Percentiles rank a stretch among this genome's conserved stretches.
These are phyloP conservation scores for Heliconius hermathena DNA, from an alignment of 1,140 invertebrate species.

Conservation along the genomic window DNA sequence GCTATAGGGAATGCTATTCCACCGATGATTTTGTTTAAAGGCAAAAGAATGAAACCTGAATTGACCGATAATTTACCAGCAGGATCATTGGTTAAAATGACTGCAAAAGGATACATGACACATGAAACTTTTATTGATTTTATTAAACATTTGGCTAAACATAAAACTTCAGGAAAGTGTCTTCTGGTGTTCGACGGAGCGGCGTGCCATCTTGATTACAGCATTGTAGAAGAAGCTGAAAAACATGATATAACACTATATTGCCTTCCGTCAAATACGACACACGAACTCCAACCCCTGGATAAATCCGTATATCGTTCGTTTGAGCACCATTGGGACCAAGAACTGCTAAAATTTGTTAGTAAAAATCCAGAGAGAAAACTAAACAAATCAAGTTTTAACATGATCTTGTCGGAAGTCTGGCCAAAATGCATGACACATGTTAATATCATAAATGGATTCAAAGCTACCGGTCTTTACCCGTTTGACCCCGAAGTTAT, in stretches of 20 bases:
- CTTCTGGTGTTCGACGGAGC: slow-evolving; percentile 38
- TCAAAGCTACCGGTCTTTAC: slow-evolving; percentile 50
- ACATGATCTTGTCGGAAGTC: slow-evolving; percentile 45
- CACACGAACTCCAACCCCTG: slow-evolving; percentile 69
- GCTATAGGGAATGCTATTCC: slow-evolving; percentile 30
- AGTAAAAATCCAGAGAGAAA: slow-evolving; percentile 34
- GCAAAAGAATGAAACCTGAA: slow-evolving; percentile 28
- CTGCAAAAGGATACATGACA: slow-evolving; percentile 33
- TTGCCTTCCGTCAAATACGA: slow-evolving; percentile 65
- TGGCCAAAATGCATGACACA: slow-evolving; percentile 51
- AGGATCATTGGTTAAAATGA: slow-evolving; percentile 28
- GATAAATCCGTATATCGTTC: slow-evolving; percentile 52
- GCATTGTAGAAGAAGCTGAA: slow-evolving; percentile 35
- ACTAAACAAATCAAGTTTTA: slow-evolving; percentile 41
- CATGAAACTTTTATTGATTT: slow-evolving; percentile 34
- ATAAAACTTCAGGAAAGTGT: slow-evolving; percentile 39
- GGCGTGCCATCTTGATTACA: slow-evolving; percentile 38
- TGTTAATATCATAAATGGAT: slow-evolving; percentile 48
- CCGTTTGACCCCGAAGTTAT: slow-evolving; percentile 48
- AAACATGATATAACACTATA: slow-evolving; percentile 54
- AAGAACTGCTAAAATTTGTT: slow-evolving; percentile 42
- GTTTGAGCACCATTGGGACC: slow-evolving; percentile 51
- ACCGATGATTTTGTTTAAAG: slow-evolving; percentile 30
- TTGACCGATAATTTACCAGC: slow-evolving; percentile 21
- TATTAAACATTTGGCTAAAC: slow-evolving; percentile 38